A percentile compares a stretch with the other conserved stretches of the same genome.
phyloP scores from a whole-genome alignment of 2,888 invertebrate species.

The Metacarcinus magister region DNA sequence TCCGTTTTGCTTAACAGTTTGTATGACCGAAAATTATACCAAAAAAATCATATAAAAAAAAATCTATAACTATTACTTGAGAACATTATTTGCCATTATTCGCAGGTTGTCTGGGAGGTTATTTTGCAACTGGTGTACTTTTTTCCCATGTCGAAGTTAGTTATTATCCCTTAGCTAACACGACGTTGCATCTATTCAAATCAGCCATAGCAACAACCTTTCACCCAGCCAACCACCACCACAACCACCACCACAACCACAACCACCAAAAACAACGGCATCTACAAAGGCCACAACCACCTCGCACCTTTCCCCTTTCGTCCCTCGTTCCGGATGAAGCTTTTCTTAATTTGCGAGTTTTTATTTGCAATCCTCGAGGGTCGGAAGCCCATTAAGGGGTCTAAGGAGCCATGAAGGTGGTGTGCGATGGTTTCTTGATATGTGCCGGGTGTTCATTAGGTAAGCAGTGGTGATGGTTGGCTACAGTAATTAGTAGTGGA shows the following conservation, averaged over 20 bases:
- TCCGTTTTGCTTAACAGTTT: neutral
- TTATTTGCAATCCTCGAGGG: slow-evolving; percentile 54
- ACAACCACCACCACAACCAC: neutral
- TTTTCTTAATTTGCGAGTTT: slow-evolving; percentile 62
- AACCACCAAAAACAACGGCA: neutral
- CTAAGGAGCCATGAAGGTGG: slow-evolving; percentile 54
- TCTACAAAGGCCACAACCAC: neutral
- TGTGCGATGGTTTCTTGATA: slow-evolving; percentile 42
- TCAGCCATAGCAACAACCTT: slow-evolving; percentile 9
- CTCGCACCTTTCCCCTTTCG: slow-evolving; percentile 14
- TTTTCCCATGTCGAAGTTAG: neutral
- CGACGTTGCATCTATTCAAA: neutral
- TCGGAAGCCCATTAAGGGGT: slow-evolving; percentile 54
- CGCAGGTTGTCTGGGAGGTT: neutral
- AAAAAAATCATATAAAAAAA: neutral
- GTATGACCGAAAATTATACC: neutral
- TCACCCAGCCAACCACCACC: neutral
- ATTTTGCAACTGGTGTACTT: neutral
- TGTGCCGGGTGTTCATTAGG: slow-evolving; percentile 45
- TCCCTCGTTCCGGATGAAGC: slow-evolving; percentile 50
- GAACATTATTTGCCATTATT: neutral
- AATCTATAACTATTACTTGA: neutral
- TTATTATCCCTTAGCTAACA: neutral
- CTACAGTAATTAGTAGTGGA: slow-evolving; percentile 51
- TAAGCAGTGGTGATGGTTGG: slow-evolving; percentile 55